A percentile compares a stretch with the other conserved stretches of the same genome.
phyloP scores from a whole-genome alignment of 2,797 vertebrate species.

The Chaenodraco wilsoni region DNA sequence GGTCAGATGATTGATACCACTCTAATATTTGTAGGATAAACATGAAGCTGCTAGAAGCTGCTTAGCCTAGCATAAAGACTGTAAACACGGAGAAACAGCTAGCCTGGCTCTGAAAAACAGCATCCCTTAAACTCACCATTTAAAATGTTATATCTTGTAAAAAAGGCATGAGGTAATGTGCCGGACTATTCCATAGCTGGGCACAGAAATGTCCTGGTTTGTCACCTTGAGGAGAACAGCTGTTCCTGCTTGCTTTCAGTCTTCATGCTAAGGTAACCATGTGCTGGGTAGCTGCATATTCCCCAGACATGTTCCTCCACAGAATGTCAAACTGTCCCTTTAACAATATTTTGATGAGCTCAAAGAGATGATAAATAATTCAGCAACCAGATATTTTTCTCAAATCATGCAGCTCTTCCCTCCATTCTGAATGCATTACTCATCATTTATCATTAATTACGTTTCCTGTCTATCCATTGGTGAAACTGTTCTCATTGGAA shows the following conservation, averaged over 20 bases:
- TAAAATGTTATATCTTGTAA: no score
- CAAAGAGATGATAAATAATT: background rate
- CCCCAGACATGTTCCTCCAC: background rate
- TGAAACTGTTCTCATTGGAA: background rate
- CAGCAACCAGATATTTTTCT: background rate
- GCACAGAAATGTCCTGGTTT: no score
- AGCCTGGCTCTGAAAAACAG: no score
- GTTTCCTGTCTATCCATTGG: constrained; percentile 3
- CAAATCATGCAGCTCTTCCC: background rate
- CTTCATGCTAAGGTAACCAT: background rate
- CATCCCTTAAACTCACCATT: background rate
- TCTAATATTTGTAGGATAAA: background rate
- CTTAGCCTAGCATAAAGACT: background rate
- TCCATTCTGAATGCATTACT: constrained; percentile 2
- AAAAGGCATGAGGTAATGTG: no score
- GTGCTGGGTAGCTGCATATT: background rate
- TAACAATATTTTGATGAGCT: background rate
- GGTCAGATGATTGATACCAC: background rate
- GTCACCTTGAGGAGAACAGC: no score
- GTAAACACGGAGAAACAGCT: background rate
- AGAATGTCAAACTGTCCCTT: constrained; percentile 4
- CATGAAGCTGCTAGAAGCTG: background rate
- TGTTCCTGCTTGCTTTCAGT: no score
- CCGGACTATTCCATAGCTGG: no score
- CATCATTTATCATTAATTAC: constrained; percentile 35